phyloP scores from a whole-genome alignment of 2,888 invertebrate genomes.

The Elegia similella region DNA sequence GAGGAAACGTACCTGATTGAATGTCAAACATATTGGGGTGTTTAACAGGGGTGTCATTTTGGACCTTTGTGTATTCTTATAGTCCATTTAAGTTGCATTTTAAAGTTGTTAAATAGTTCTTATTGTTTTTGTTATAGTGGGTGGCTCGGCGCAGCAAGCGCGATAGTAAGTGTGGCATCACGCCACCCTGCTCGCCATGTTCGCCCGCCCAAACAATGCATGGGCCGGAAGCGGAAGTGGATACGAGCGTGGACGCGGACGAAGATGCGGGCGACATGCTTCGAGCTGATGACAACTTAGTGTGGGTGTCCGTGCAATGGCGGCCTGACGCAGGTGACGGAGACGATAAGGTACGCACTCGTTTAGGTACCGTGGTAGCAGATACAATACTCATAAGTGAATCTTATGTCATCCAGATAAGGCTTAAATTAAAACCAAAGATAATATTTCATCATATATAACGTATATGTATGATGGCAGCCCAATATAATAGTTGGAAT shows the following conservation, averaged over 20 bases:
- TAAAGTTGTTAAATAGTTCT: neutral
- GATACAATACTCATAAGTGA: no score
- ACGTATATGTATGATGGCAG: no score
- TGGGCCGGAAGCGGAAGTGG: conserved; percentile 18
- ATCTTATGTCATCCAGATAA: no score
- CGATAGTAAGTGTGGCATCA: conserved; percentile 64
- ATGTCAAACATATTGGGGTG: neutral
- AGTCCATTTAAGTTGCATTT: no score
- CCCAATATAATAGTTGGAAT: no score
- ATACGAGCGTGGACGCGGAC: conserved; percentile 21
- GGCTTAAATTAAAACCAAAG: no score
- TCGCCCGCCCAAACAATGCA: conserved; percentile 64
- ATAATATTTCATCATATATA: no score
- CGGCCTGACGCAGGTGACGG: conserved; percentile 80
- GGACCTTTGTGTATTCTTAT: neutral
- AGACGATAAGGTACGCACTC: conserved; percentile 73
- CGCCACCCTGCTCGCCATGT: conserved; percentile 87
- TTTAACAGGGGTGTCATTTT: neutral
- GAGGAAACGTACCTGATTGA: neutral
- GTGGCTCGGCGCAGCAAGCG: conserved; percentile 36
- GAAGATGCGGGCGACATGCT: conserved; percentile 29
- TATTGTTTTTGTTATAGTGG: neutral
- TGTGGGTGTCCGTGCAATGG: conserved; percentile 85
- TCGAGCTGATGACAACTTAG: conserved; percentile 84
- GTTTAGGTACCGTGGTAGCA: neutral